phyloP scores from a whole-genome alignment of 2,113 vertebrate genomes.

The Mastomys coucha region DNA sequence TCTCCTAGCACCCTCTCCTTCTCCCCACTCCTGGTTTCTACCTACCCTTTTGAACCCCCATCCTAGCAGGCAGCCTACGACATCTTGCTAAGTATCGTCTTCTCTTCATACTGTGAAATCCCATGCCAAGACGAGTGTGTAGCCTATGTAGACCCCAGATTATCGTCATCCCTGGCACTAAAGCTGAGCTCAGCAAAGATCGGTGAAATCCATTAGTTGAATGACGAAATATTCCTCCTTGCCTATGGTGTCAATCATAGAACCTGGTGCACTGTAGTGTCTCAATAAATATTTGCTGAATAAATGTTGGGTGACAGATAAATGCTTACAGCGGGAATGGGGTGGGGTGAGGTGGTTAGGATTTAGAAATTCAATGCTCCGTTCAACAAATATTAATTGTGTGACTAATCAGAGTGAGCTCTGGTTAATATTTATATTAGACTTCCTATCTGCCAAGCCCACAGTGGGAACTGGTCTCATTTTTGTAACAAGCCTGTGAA shows the following conservation, averaged over 20 bases:
- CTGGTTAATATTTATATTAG: constrained; percentile 61
- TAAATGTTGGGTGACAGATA: constrained; percentile 72
- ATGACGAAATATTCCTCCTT: constrained; percentile 64
- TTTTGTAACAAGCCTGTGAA: not conserved
- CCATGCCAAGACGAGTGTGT: not conserved
- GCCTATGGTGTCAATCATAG: constrained; percentile 60
- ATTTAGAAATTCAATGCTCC: constrained; percentile 58
- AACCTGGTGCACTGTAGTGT: constrained; percentile 30
- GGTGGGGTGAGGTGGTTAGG: not conserved
- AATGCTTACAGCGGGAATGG: constrained; percentile 15
- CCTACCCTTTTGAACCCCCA: not conserved
- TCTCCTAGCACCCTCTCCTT: not conserved
- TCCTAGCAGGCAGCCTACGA: not conserved
- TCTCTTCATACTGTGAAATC: rapidly evolving
- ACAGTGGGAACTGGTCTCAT: constrained; percentile 28
- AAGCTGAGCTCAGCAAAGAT: not conserved
- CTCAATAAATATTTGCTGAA: constrained; percentile 75
- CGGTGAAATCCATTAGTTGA: constrained; percentile 60
- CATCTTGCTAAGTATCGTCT: not conserved
- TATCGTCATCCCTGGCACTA: not conserved
- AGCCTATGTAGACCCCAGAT: not conserved
- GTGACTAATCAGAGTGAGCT: constrained; percentile 55
- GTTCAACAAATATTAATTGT: constrained; percentile 74
- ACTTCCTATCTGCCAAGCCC: constrained; percentile 51
- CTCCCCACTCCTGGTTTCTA: not conserved